Conservation (phyloP, 2,113 vertebrate species). For the Fulica atra region DNA sequence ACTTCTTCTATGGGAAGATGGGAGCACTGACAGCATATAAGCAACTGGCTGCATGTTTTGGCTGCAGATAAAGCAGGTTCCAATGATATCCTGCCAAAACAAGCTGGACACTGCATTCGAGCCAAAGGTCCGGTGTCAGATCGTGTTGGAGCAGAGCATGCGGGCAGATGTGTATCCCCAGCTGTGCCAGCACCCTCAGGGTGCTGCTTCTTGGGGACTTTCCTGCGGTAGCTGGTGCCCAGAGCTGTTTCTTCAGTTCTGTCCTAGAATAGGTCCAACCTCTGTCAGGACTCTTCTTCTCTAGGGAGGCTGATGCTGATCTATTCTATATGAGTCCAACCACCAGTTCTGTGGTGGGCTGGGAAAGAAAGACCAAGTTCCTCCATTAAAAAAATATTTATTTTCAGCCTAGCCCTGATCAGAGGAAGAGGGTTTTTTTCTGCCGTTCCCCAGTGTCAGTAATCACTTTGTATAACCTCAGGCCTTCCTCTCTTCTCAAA, state of each 20-base stretch:
- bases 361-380: neutral
- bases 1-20: neutral
- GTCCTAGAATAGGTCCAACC: neutral
- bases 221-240: rapidly evolving
- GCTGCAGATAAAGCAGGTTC: neutral
- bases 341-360: neutral
- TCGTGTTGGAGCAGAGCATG: neutral
- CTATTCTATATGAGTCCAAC: neutral
- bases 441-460: neutral
- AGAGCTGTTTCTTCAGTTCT: neutral
- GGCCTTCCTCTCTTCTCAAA: neutral
- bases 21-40: neutral
- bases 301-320: neutral
- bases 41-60: neutral
- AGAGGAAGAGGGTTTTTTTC: neutral
- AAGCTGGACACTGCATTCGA: neutral
- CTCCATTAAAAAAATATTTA: neutral
- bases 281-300: neutral
- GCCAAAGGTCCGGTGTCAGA: neutral
- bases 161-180: neutral
- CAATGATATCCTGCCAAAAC: neutral
- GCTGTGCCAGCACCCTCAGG: neutral
- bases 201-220: neutral
- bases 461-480: neutral
- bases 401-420: neutral